phyloP scores from a whole-genome alignment of 2,797 vertebrate genomes.

The Diceros bicornis region DNA sequence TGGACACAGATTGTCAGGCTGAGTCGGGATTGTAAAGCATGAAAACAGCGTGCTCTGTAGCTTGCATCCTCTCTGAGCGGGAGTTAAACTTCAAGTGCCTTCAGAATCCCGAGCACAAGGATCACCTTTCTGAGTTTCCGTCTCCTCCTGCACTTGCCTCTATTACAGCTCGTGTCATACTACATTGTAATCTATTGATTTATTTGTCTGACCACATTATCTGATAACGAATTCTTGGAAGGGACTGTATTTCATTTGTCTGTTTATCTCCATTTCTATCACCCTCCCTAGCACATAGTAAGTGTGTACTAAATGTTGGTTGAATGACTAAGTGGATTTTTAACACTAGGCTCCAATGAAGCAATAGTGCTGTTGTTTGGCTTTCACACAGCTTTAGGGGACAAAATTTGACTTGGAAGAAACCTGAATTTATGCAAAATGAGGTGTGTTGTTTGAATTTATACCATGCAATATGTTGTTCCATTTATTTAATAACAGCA shows the following conservation, averaged over 20 bases:
- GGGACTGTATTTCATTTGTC: neutral
- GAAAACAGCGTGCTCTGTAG: neutral
- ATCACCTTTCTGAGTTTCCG: neutral
- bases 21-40: neutral
- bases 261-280: neutral
- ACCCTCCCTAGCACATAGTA: neutral
- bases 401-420: slow-evolving; percentile 37
- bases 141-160: neutral
- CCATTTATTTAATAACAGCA: slow-evolving; percentile 88
- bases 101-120: neutral
- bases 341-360: neutral
- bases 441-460: slow-evolving; percentile 53
- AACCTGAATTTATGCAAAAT: slow-evolving; percentile 41
- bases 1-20: neutral
- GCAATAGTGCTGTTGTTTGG: neutral
- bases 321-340: slow-evolving; percentile 12
- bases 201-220: neutral
- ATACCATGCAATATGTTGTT: slow-evolving; percentile 81
- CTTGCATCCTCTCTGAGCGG: neutral
- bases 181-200: neutral
- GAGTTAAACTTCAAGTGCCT: neutral
- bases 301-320: neutral
- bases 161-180: neutral
- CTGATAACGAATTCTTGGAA: neutral
- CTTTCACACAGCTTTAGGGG: neutral